phyloP scores from a whole-genome alignment of 1,140 invertebrate species.

The Pemphigus obesinymphae region DNA sequence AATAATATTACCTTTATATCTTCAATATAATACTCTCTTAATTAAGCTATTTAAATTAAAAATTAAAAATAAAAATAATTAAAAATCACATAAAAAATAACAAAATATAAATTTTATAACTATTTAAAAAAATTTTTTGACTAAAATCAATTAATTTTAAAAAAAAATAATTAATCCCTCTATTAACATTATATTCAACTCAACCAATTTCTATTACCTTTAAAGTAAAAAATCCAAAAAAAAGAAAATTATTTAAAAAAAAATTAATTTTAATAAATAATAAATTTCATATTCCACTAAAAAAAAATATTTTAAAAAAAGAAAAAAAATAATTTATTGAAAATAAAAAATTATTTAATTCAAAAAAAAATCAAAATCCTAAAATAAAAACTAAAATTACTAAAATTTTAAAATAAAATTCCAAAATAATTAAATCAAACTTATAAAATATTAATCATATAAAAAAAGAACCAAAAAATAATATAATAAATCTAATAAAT shows the following conservation, averaged over 20 bases:
- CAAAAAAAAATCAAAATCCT: not conserved
- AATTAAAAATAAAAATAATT: not conserved
- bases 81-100: not conserved
- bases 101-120: too few relatives aligned
- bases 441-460: too few relatives aligned
- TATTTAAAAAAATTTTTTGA: too few relatives aligned
- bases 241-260: not conserved
- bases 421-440: too few relatives aligned
- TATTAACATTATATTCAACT: too few relatives aligned
- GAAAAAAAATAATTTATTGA: too few relatives aligned
- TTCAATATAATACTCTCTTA: not conserved
- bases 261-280: not conserved
- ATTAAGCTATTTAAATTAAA: slow-evolving; percentile 1
- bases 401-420: not conserved
- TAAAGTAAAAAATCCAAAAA: not conserved
- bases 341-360: not conserved
- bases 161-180: not conserved
- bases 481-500: too few relatives aligned
- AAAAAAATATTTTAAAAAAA: not conserved
- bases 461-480: too few relatives aligned
- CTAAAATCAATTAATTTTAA: not conserved
- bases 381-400: not conserved
- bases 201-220: not conserved
- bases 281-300: not conserved
- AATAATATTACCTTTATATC: not conserved